Evolutionary conservation across 2,888 invertebrate genomes (phyloP).

Genomic region (Apantesis nais): DNA sequence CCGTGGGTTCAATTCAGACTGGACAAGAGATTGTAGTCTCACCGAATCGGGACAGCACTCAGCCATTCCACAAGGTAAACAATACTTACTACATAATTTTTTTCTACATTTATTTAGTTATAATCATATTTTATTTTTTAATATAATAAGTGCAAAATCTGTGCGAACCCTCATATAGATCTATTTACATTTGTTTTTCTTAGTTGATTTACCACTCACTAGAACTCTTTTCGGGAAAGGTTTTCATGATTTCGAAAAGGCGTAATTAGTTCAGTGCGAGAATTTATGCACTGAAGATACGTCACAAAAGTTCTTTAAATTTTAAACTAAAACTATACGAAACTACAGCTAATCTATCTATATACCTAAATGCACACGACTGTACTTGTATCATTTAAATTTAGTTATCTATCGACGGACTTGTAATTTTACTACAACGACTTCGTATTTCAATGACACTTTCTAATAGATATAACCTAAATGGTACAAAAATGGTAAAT

Average conservation of each 20-base stretch:
- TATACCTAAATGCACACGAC: not conserved
- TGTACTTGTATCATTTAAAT: not conserved
- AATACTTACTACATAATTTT: not conserved
- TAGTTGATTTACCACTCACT: not conserved
- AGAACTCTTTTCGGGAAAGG: not conserved
- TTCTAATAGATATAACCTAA: not conserved
- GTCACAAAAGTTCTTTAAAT: not conserved
- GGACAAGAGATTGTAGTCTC: constrained; percentile 96
- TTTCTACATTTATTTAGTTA: not conserved
- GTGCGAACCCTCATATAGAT: not conserved
- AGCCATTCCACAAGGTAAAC: constrained; percentile 91
- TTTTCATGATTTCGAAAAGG: not conserved
- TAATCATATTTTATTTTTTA: not conserved
- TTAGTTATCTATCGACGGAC: not conserved
- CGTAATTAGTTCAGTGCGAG: not conserved
- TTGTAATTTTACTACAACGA: not conserved
- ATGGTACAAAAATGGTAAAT: not conserved
- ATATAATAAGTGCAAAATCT: not conserved
- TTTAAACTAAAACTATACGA: not conserved
- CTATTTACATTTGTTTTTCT: not conserved
- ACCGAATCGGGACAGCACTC: constrained; percentile 94
- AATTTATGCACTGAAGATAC: not conserved
- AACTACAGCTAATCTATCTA: not conserved
- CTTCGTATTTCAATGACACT: not conserved
- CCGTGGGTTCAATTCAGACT: constrained; percentile 96